These are phyloP conservation scores for Eulemur rubriventer DNA, from an alignment of 2,797 vertebrate species.

Conservation along the genomic window DNA sequence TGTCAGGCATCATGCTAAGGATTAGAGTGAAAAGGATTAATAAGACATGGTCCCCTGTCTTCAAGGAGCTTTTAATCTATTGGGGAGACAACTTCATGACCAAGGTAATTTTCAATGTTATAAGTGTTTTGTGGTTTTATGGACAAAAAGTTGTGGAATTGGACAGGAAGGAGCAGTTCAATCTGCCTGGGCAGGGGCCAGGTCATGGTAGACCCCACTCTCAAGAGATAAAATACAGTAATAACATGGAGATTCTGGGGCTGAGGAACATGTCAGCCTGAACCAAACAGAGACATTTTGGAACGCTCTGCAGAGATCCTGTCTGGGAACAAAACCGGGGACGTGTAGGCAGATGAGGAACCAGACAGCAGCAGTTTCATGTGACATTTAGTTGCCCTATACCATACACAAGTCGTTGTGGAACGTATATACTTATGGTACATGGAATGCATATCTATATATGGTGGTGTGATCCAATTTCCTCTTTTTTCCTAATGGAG, in stretches of 20 bases:
- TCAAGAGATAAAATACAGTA: too few species aligned
- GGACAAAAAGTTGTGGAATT: not conserved
- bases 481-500: not conserved
- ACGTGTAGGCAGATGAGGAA: conserved; percentile 15
- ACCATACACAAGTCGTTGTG: not conserved
- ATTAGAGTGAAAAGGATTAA: not conserved
- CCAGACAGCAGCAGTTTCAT: not conserved
- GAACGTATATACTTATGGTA: rapidly evolving
- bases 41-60: not conserved
- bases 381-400: conserved; percentile 66
- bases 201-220: not conserved
- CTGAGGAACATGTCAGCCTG: not conserved
- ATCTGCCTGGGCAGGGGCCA: not conserved
- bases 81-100: not conserved
- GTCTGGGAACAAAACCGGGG: not conserved
- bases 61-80: not conserved
- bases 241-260: not conserved
- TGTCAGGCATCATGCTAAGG: not conserved
- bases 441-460: too few species aligned
- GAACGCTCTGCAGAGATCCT: not conserved
- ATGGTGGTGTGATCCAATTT: not conserved
- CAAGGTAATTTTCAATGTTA: not conserved
- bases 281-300: not conserved
- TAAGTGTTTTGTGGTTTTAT: not conserved
- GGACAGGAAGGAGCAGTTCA: not conserved